Evolutionary conservation across 1,140 invertebrate species (phyloP), one percentile per base, ranked within the genome.

Genomic region (Eubasilissa regina): DNA sequence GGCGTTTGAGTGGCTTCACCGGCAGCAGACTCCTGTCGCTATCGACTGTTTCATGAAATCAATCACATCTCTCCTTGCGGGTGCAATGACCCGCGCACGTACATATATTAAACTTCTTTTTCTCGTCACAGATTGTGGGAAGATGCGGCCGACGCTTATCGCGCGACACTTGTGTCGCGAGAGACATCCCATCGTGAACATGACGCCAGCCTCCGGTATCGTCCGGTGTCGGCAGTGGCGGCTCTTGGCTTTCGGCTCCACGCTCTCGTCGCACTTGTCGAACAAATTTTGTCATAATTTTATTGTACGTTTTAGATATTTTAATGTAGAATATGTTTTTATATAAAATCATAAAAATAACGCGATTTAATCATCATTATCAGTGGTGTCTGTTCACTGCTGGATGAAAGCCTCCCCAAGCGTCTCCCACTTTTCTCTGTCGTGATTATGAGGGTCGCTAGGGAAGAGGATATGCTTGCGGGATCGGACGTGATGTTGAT

Each of bases 101-200:
- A 58, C 55, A 10, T 3, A 56, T 11, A 56, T 10, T 17, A 21
- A 8, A 19, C 15, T 21, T 21, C 21, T 21, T 58, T 58, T 58
- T 10, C 55, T 58, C 55, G 15, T 58, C 17, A 17, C 13, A 53
- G 11, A 13, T 53, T 58, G 55, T 58, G 55, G 55, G 55, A 58
- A 58, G 55, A 58, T 19, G n/a, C 55, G 17, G 55, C 55, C 17
- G 55, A 58, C 55, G 21, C 55, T 58, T 58, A 21, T 58, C 21
- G 55, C 55, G 17, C 17, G 51, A 53, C 21, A 58, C 17, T 15
- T 15, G 55, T 21, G 17, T 17, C 55, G 7, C 7, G 55, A 58
- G 17, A 58, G 15, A 11, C 21, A 13, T 58, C 8, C 8, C 55
- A 55, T 55, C n/a, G 21, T 15, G 15, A 10, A 3, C 21, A 8